These are phyloP conservation scores for Amazona vittata DNA, from an alignment of 2,113 vertebrate species.

Conservation along the genomic window DNA sequence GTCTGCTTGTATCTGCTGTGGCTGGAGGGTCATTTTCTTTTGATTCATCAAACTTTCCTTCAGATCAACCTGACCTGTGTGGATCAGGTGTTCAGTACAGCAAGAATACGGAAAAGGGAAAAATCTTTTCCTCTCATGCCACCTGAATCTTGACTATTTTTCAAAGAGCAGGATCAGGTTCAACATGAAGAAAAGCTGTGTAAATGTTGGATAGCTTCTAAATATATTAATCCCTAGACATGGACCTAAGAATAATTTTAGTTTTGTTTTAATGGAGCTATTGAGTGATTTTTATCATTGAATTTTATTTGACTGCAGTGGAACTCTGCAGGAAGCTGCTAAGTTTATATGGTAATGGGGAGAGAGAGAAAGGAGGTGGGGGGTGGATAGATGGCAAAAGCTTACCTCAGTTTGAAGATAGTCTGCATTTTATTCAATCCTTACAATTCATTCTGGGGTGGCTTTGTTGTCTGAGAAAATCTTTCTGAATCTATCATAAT, in stretches of 20 bases:
- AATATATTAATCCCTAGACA: constrained; percentile 51
- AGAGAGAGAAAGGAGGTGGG: background rate
- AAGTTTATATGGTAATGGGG: constrained; percentile 26
- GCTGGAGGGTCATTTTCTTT: background rate
- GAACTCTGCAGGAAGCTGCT: constrained; percentile 27
- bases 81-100: background rate
- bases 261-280: constrained; percentile 53
- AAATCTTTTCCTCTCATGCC: background rate
- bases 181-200: background rate
- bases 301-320: constrained; percentile 43
- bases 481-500: constrained; percentile 61
- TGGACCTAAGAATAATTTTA: constrained; percentile 58
- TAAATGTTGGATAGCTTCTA: constrained; percentile 28
- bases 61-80: background rate
- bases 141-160: background rate
- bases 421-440: constrained; percentile 57
- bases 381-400: background rate
- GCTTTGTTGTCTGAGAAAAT: constrained; percentile 66
- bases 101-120: background rate
- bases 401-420: background rate
- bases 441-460: constrained; percentile 54
- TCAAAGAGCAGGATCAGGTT: background rate
- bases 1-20: background rate
- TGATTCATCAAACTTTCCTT: background rate
- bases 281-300: constrained; percentile 36